These are phyloP conservation scores for Tenthredo mesomela DNA, from an alignment of 2,888 invertebrate genomes.

Conservation along the genomic window DNA sequence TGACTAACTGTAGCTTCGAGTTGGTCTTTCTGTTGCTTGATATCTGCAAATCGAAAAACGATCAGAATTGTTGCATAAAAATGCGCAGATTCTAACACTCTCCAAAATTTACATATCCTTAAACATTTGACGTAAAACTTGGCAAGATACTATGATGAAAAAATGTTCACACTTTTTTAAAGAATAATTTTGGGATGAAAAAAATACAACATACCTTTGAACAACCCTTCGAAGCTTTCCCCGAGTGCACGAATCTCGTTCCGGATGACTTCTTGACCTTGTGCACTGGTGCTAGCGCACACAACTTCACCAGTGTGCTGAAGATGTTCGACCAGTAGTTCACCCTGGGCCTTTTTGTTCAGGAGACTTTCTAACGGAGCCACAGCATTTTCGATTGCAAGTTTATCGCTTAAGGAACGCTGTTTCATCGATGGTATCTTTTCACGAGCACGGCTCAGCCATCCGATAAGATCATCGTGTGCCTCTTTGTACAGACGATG, in stretches of 20 bases:
- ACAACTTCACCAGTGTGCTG: slow-evolving; percentile 94
- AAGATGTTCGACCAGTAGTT: slow-evolving; percentile 91
- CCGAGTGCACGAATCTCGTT: slow-evolving; percentile 92
- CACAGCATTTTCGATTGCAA: slow-evolving; percentile 93
- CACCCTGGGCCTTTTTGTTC: slow-evolving; percentile 95
- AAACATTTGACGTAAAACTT: not conserved
- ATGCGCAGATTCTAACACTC: not conserved
- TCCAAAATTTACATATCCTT: slow-evolving; percentile 31
- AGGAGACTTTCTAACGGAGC: slow-evolving; percentile 91
- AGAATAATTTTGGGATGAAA: not conserved
- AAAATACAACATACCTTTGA: slow-evolving; percentile 80
- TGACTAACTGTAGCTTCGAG: slow-evolving; percentile 90
- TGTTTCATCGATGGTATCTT: slow-evolving; percentile 94
- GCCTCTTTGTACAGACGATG: slow-evolving; percentile 95
- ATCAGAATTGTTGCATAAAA: not conserved
- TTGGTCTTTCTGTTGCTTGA: slow-evolving; percentile 91
- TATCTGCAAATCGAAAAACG: slow-evolving; percentile 79
- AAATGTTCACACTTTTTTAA: not conserved
- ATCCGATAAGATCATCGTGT: slow-evolving; percentile 92
- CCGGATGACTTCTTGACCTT: slow-evolving; percentile 89
- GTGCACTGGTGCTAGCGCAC: slow-evolving; percentile 89
- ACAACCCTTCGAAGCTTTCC: slow-evolving; percentile 91
- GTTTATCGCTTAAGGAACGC: slow-evolving; percentile 90
- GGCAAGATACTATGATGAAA: not conserved
- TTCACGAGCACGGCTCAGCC: slow-evolving; percentile 93